Evolutionary conservation across 37 sponge, comb jelly and placozoan species (phyloP).

Genomic region (Cladorhizidae sp.): DNA sequence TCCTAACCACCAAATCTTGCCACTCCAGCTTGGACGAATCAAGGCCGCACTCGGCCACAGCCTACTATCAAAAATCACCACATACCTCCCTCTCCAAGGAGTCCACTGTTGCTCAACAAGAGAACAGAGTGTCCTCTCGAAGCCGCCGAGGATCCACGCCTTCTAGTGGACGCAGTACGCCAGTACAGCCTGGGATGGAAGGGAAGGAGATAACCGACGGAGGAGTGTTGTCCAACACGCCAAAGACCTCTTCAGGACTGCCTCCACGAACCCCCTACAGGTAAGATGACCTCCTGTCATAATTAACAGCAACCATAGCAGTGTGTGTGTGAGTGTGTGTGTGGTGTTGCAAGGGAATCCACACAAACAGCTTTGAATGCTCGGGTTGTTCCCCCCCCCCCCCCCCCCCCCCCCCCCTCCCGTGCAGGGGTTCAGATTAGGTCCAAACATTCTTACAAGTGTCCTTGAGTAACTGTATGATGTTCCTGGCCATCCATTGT

Average conservation of each 20-base stretch:
- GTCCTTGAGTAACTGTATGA: too few species aligned
- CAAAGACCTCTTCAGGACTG: conserved; percentile 1
- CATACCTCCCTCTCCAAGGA: not conserved
- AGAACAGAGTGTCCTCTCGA: not conserved
- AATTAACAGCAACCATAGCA: not conserved
- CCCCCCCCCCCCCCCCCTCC: too few species aligned
- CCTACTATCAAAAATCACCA: conserved; percentile 7
- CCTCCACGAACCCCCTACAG: conserved; percentile 46
- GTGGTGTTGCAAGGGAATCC: too few species aligned
- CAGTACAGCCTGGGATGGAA: not conserved
- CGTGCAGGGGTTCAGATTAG: too few species aligned
- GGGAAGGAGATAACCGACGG: not conserved
- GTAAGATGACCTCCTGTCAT: not conserved
- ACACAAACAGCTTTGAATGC: too few species aligned
- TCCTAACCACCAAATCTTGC: not conserved
- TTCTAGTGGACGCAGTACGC: conserved; percentile 45
- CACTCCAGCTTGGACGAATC: not conserved
- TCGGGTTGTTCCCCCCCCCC: too few species aligned
- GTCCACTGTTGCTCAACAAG: too few species aligned
- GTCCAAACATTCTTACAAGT: too few species aligned
- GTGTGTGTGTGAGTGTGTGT: conserved; percentile 8
- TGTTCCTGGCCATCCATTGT: too few species aligned
- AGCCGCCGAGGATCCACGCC: conserved; percentile 34
- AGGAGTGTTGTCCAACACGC: not conserved
- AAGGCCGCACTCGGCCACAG: conserved; percentile 21